These are phyloP conservation scores for Loriculus beryllinus DNA, from an alignment of 2,797 vertebrate genomes.

Conservation along the genomic window DNA sequence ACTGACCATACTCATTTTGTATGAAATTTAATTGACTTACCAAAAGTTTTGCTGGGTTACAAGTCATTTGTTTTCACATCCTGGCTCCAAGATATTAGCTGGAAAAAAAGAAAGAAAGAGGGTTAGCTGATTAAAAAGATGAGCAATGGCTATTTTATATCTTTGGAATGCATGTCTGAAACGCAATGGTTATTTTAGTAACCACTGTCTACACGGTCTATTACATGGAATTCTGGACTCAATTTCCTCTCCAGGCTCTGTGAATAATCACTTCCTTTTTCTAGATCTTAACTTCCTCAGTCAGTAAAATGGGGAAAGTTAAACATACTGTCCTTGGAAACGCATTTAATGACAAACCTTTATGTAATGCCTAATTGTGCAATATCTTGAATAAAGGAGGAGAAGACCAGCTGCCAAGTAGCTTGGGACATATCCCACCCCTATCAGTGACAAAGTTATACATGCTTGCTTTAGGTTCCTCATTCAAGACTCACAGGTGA, in stretches of 20 bases:
- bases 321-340: neutral
- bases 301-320: neutral
- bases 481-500: neutral
- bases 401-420: neutral
- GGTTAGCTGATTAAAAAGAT: neutral
- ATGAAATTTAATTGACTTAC: neutral
- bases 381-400: neutral
- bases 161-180: neutral
- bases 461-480: neutral
- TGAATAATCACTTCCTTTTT: constrained; percentile 32
- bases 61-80: neutral
- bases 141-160: neutral
- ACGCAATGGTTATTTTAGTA: neutral
- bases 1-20: fast-evolving
- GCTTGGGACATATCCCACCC: neutral
- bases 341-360: neutral
- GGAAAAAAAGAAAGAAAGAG: neutral
- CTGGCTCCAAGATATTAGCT: neutral
- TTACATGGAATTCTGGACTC: neutral
- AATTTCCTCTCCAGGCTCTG: neutral
- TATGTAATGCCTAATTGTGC: neutral
- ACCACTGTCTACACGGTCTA: neutral
- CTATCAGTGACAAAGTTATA: neutral
- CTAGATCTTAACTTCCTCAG: neutral
- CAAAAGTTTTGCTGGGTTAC: neutral